Percentiles rank a stretch among this genome's conserved stretches.
Conservation (phyloP, 2,113 vertebrate genomes). For the Cyphomyrus discorhynchus region DNA sequence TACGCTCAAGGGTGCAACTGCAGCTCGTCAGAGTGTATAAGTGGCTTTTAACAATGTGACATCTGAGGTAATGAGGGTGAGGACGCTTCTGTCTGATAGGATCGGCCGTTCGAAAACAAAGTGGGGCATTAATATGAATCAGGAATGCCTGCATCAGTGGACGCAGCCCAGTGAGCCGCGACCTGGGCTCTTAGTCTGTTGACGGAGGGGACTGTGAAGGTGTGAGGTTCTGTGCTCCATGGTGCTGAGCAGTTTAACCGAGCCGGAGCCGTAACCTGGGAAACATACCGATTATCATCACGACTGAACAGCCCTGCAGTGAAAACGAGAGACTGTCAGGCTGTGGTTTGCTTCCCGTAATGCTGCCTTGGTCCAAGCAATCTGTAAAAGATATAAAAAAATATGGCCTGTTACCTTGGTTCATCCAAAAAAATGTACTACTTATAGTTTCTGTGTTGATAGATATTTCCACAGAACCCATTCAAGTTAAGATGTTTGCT, state of each 20-base stretch:
- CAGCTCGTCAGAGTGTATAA: not conserved
- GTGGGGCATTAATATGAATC: constrained; percentile 28
- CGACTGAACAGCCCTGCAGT: no score
- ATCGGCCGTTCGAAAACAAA: not conserved
- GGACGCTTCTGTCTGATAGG: not conserved
- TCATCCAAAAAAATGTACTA: not conserved
- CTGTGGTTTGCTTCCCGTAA: not conserved
- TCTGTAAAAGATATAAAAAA: not conserved
- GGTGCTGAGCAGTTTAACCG: not conserved
- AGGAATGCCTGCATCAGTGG: constrained; percentile 20
- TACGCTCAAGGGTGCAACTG: not conserved
- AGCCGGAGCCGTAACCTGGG: not conserved
- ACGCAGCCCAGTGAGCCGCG: constrained; percentile 23
- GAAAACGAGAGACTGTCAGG: not conserved
- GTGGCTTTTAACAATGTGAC: not conserved
- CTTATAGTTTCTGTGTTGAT: not conserved
- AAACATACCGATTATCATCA: not conserved
- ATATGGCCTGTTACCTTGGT: not conserved
- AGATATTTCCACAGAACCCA: not conserved
- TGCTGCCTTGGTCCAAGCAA: not conserved
- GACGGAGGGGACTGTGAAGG: not conserved
- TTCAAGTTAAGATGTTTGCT: not conserved
- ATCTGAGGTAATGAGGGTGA: not conserved
- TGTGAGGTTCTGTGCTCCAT: not conserved
- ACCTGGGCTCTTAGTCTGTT: constrained; percentile 18